A percentile compares a stretch with the other conserved stretches of the same genome.
These are phyloP conservation scores for Sapajus apella DNA, from an alignment of 2,113 vertebrate species.

Conservation along the genomic window DNA sequence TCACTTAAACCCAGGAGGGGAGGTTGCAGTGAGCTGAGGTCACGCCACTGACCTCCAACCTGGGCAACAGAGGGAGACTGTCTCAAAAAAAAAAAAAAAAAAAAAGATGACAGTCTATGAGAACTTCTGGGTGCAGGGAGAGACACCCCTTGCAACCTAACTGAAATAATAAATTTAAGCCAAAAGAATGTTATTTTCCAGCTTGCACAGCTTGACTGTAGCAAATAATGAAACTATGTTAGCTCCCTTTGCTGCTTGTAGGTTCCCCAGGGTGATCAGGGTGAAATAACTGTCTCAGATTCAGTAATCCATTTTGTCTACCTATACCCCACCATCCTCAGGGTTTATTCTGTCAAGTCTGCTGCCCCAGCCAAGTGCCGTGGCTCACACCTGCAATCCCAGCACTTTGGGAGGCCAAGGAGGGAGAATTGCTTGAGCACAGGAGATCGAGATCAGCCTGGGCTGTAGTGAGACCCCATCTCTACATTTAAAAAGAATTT, in stretches of 20 bases:
- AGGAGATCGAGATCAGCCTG: no score
- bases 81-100: no score
- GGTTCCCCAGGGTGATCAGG: background rate
- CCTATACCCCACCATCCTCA: background rate
- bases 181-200: background rate
- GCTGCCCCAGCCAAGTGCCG: background rate
- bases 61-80: no score
- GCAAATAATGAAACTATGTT: background rate
- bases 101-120: background rate
- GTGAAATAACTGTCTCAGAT: background rate
- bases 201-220: background rate
- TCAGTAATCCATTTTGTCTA: background rate
- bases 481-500: no score
- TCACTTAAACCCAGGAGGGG: no score
- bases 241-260: background rate
- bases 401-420: no score
- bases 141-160: background rate
- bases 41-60: no score
- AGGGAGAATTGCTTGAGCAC: no score
- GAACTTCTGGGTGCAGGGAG: background rate
- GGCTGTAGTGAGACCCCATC: no score
- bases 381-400: no score
- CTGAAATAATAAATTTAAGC: background rate
- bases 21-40: no score
- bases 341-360: background rate